These are phyloP conservation scores for Pteromalus puparum DNA, from an alignment of 1,140 invertebrate species.

Conservation along the genomic window DNA sequence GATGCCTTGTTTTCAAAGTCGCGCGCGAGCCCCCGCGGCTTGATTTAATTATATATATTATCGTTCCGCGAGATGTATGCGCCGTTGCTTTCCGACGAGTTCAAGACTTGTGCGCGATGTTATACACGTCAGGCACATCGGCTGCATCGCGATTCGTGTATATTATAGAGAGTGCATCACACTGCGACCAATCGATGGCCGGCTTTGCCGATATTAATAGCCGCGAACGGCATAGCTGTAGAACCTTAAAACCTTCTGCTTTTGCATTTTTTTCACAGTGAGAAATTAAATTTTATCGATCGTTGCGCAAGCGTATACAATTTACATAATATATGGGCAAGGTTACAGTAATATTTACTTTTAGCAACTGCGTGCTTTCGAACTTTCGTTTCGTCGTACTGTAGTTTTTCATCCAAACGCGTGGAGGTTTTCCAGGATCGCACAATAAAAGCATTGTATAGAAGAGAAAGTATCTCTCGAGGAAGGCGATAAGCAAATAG, in stretches of 20 bases:
- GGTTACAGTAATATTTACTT: too few relatives aligned
- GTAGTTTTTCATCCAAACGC: too few relatives aligned
- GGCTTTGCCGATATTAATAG: not conserved
- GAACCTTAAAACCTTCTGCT: not conserved
- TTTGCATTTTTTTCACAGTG: too few relatives aligned
- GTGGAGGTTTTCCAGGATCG: too few relatives aligned
- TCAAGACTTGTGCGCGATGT: too few relatives aligned
- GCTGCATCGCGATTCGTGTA: not conserved
- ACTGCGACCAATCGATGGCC: not conserved
- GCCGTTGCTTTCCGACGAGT: not conserved
- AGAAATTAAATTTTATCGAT: too few relatives aligned
- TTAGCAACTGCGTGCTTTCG: too few relatives aligned
- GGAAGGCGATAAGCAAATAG: not conserved
- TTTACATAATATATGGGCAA: too few relatives aligned
- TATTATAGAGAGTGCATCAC: not conserved
- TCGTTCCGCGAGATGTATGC: not conserved
- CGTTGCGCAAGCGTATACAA: not conserved
- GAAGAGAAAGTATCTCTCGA: not conserved
- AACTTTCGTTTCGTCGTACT: too few relatives aligned
- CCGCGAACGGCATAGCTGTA: not conserved
- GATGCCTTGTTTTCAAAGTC: not conserved
- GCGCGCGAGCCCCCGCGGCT: not conserved
- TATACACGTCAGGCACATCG: too few relatives aligned
- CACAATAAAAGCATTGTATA: not conserved
- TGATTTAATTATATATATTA: slow-evolving; percentile 15